Evolutionary conservation across 92 coral and sea anemone species (phyloP).

Genomic region (Parazoanthus swiftii): DNA sequence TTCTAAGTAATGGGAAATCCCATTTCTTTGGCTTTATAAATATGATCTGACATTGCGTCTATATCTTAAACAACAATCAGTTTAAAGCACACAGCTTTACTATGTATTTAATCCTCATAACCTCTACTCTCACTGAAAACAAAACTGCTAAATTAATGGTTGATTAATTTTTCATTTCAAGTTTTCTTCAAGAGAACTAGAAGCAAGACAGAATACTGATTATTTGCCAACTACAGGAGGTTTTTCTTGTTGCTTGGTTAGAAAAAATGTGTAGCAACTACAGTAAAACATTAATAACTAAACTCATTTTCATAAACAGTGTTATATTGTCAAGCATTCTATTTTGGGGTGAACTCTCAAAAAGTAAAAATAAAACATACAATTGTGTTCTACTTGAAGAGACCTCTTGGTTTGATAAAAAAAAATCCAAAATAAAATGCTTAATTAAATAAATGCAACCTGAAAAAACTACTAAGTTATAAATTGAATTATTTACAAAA

Average conservation of each 20-base stretch:
- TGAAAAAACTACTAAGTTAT: background rate
- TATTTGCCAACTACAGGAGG: background rate
- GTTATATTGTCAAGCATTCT: background rate
- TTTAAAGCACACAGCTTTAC: background rate
- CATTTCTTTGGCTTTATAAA: no score
- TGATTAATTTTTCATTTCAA: no score
- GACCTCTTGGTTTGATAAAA: background rate
- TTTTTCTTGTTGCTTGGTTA: slow-evolving; percentile 9
- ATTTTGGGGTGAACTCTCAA: background rate
- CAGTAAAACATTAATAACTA: background rate
- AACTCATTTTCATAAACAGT: background rate
- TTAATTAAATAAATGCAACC: no score
- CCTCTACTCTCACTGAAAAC: no score
- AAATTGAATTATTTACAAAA: no score
- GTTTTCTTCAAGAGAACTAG: no score
- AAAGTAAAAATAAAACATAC: no score
- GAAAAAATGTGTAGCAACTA: background rate
- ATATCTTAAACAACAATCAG: background rate
- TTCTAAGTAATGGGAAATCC: no score
- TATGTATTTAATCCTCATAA: no score
- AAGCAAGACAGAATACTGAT: no score
- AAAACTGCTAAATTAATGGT: no score
- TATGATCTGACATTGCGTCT: no score
- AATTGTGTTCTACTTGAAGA: background rate
- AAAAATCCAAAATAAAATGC: background rate